Evolutionary conservation across 2,113 vertebrate species (phyloP).

Genomic region (Artemisiospiza belli): DNA sequence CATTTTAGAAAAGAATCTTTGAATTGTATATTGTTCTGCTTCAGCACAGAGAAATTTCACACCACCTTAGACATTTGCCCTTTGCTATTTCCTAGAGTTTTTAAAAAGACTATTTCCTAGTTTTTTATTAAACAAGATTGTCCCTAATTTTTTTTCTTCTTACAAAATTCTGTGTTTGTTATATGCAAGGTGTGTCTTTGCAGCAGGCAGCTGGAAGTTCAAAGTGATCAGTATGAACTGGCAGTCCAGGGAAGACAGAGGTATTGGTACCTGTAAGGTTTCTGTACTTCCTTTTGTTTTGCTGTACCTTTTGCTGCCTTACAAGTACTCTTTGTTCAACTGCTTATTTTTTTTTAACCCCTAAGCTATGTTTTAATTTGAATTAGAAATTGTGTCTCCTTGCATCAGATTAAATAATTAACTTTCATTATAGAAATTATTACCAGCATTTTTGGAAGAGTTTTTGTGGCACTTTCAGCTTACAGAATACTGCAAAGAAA

Average conservation of each 20-base stretch:
- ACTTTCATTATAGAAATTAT: neutral
- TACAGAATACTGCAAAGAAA: neutral
- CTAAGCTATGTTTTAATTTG: neutral
- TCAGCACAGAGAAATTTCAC: neutral
- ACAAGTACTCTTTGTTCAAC: neutral
- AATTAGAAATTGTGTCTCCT: neutral
- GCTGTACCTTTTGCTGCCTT: neutral
- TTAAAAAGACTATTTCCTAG: neutral
- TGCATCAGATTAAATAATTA: neutral
- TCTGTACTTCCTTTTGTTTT: neutral
- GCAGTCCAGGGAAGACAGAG: neutral
- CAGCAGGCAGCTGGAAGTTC: neutral
- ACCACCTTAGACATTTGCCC: neutral
- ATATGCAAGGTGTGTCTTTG: neutral
- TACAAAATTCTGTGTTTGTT: neutral
- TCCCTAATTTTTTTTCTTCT: neutral
- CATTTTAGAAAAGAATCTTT: neutral
- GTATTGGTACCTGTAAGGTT: neutral
- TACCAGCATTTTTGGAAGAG: neutral
- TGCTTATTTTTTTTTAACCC: neutral
- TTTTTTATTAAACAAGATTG: neutral
- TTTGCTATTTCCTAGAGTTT: neutral
- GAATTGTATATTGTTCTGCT: neutral
- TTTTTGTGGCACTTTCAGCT: neutral
- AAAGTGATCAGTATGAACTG: neutral